phyloP scores from a whole-genome alignment of 2,797 vertebrate genomes.

The Lithobates sylvaticus region DNA sequence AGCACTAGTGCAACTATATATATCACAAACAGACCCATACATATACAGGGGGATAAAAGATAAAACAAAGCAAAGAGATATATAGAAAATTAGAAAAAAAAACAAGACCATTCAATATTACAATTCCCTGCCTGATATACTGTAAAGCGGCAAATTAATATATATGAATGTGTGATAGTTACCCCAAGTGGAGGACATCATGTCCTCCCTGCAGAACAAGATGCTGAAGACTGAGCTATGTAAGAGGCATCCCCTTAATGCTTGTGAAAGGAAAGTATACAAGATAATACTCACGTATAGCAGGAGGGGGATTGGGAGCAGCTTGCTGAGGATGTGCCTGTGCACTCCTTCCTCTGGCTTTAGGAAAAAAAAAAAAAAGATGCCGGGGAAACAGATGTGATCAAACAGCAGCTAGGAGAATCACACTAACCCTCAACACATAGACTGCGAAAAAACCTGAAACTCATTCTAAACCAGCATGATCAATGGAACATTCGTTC shows the following conservation, averaged over 20 bases:
- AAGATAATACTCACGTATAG: conserved; percentile 21
- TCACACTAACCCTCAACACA: conserved; percentile 29
- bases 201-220: conserved; percentile 47
- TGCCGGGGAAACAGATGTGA: conserved; percentile 68
- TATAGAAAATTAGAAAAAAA: not conserved
- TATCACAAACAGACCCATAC: not conserved
- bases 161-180: conserved; percentile 46
- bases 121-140: not conserved
- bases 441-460: conserved; percentile 18
- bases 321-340: conserved; percentile 47
- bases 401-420: conserved; percentile 29
- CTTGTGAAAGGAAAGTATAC: conserved; percentile 63
- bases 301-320: conserved; percentile 55
- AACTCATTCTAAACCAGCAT: conserved; percentile 14
- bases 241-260: conserved; percentile 69
- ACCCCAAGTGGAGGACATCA: conserved; percentile 59
- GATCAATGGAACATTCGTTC: conserved; percentile 24
- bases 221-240: conserved; percentile 64
- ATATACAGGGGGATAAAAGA: not conserved
- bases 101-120: not conserved
- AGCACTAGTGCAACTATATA: not conserved
- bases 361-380: conserved; percentile 62
- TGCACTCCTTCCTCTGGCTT: conserved; percentile 63
- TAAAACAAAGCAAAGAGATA: not conserved
- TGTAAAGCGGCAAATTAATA: not conserved